phyloP scores from a whole-genome alignment of 1,140 invertebrate genomes.

The Eurosta solidaginis region DNA sequence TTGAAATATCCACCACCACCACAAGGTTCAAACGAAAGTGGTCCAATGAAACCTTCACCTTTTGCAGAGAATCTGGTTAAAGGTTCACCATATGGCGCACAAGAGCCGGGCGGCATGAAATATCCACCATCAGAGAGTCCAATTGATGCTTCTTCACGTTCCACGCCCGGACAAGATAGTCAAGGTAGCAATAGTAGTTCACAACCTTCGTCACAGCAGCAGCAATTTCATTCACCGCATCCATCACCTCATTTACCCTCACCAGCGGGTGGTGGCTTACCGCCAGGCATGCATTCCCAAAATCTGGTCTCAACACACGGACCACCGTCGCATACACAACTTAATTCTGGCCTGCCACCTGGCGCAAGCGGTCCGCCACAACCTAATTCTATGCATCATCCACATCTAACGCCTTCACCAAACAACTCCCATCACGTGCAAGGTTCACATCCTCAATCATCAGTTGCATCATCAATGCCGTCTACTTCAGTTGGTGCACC shows the following conservation, averaged over 20 bases:
- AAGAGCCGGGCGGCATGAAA: slow-evolving; percentile 35
- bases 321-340: slow-evolving; percentile 64
- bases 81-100: slow-evolving; percentile 49
- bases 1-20: slow-evolving; percentile 53
- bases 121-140: slow-evolving; percentile 49
- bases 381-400: slow-evolving; percentile 32
- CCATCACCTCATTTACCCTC: slow-evolving; percentile 57
- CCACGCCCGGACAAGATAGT: slow-evolving; percentile 58
- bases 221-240: slow-evolving; percentile 55
- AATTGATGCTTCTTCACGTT: slow-evolving; percentile 54
- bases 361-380: slow-evolving; percentile 44
- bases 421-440: neutral
- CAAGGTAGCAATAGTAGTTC: slow-evolving; percentile 58
- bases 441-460: slow-evolving; percentile 45
- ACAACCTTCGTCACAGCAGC: slow-evolving; percentile 54
- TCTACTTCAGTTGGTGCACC: slow-evolving; percentile 41
- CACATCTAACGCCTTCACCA: slow-evolving; percentile 19
- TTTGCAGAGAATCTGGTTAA: slow-evolving; percentile 58
- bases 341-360: slow-evolving; percentile 63
- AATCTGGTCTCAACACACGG: slow-evolving; percentile 63
- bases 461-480: slow-evolving; percentile 45
- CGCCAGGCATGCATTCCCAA: slow-evolving; percentile 64
- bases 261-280: slow-evolving; percentile 47
- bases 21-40: slow-evolving; percentile 31
- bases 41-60: slow-evolving; percentile 40